A percentile compares a stretch with the other conserved stretches of the same genome.
These are phyloP conservation scores for Diplosoma virens DNA, from an alignment of 23 tunicate species.

Conservation along the genomic window DNA sequence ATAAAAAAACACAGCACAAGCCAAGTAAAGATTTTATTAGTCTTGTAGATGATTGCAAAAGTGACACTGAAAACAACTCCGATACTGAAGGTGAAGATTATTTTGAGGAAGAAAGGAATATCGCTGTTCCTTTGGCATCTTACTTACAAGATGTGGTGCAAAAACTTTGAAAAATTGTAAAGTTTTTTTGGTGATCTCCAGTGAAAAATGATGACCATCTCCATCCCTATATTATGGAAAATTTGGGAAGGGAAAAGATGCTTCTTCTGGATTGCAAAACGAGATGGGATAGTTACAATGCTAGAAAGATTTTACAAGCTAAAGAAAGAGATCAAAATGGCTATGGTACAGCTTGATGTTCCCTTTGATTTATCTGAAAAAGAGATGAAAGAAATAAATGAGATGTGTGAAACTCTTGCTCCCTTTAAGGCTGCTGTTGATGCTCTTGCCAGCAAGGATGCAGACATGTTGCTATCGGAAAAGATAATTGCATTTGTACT, in stretches of 20 bases:
- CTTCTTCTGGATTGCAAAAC: background rate
- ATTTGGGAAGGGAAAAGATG: background rate
- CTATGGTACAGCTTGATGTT: no score
- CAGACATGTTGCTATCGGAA: slow-evolving; percentile 32
- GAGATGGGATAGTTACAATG: background rate
- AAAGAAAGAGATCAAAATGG: no score
- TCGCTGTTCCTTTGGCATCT: background rate
- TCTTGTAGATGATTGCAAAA: background rate
- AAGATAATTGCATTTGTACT: slow-evolving; percentile 28
- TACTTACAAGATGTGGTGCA: background rate
- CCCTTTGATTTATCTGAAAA: no score
- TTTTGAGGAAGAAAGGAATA: background rate
- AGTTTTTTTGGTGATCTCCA: background rate
- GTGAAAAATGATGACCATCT: background rate
- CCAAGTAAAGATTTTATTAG: background rate
- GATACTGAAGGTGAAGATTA: background rate
- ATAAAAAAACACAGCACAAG: background rate
- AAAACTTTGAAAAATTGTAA: no score
- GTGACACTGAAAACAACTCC: background rate
- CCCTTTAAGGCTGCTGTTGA: no score
- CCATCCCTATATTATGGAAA: background rate
- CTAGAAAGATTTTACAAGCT: no score
- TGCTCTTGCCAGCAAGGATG: no score
- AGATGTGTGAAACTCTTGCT: no score
- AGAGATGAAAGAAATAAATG: no score